Evolutionary conservation across 2,888 invertebrate genomes (phyloP), one percentile per base, ranked within the genome.

Genomic region (Ophion ellenae): DNA sequence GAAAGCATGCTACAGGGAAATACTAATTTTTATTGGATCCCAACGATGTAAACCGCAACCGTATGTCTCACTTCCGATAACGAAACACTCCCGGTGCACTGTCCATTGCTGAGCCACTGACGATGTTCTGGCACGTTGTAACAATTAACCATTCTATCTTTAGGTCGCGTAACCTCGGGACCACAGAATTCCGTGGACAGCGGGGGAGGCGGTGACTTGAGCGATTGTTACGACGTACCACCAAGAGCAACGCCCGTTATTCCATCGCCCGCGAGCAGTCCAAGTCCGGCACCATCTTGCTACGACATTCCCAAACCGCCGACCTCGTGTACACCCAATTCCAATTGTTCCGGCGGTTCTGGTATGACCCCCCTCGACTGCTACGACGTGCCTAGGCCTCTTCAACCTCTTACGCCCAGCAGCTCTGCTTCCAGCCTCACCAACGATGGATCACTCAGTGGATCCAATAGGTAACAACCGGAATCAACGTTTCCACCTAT

Each of bases 371-470:
- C 93, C 20, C 87, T 93, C 28, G 95, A 96, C 86, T 95, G 95
- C 84, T 96, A 97, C 94, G 96, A 97, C 93, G 95, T 96, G 83
- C 96, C 96, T 64, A 94, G 96, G 82, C 95, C 96, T 20, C 93
- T 95, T 85, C 96, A 95, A 88, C 95, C 95, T 88, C 93, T 96
- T 84, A 96, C 96, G 53, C 96, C 96, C 4, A 96, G 96, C 90
- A 96, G 96, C 89, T 96, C 96, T 11, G 96, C 96, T 86, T 96
- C 96, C 88, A 96, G 96, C 70, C 93, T 96, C 81, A 95, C 95
- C 87, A 95, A 96, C 90, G 95, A 96, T 81, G 96, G 96, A 90
- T 96, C 96, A 86, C 93, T 95, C 88, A 93, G 93, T 90, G 94
- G 95, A 80, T 95, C 95, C 63, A 95, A 95, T 88, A 93, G 95